Base-by-base conservation (phyloP, 1,140 invertebrate genomes). In the Arctopsyche grandis region DNA sequence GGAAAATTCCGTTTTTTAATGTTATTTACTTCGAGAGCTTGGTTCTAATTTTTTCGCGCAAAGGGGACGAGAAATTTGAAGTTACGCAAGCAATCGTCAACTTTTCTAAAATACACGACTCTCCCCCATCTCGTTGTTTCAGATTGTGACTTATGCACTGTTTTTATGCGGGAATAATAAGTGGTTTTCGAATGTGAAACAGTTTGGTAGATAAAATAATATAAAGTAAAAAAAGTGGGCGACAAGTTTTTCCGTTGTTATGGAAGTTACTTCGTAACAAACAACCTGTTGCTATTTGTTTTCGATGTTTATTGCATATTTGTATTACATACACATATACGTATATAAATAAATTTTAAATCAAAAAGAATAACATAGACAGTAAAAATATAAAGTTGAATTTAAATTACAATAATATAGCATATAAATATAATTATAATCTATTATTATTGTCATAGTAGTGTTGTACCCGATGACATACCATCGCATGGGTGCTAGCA, bases 71-170 rank as follows among this genome's bases (percentile, higher is more conserved):
- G 21, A 66, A 66, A 66, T 66, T 66, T 66, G 63, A 66, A 66
- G 63, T 66, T 66, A 66, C 24, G 63, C 63, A 22, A 24, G 63
- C 63, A 66, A 66, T 66, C 63, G 63, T 66, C 63, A 66, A 26
- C 22, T 66, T 66, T 52, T 66, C 10, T 66, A 26, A 66, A 24
- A 52, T 52, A 52, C 12, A 52, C 29, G 3, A 3, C 48, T 4
- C 48, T 4, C 48, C 48, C 10, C 48, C 48, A 3, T 12, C 16
- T 38, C 1, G 29, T 38, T 4, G 1, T 38, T 38, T 7, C 7
- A 7, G 48, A 52, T 52, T 52, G 48, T 52, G 12, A 52, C 48
- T 14, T 52, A 52, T 12, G 10, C 12, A 46, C 44, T 46, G 12
- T 46, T 52, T 52, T 52, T 16, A 10, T 52, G 12, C 12, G 10